phyloP scores from a whole-genome alignment of 2,888 invertebrate species.

The Salticus scenicus region DNA sequence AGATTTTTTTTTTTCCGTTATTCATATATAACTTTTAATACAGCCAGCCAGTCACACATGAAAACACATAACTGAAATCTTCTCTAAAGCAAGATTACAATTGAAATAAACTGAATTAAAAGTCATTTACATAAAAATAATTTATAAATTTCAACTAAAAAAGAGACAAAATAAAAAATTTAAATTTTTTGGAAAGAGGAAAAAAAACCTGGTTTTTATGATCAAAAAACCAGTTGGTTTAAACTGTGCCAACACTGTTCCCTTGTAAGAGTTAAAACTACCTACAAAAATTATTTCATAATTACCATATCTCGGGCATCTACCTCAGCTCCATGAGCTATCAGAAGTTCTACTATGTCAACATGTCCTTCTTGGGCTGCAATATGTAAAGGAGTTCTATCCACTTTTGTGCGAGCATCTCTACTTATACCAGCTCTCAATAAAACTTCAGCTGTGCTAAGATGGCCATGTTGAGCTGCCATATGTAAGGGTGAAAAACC shows the following conservation, averaged over 20 bases:
- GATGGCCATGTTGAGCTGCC: slow-evolving; percentile 85
- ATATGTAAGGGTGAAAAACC: slow-evolving; percentile 93
- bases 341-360: slow-evolving; percentile 82
- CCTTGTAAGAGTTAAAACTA: too few relatives aligned
- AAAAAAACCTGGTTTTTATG: too few relatives aligned
- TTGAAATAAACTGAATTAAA: too few relatives aligned
- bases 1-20: too few relatives aligned
- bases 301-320: slow-evolving; percentile 86
- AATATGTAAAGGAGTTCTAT: slow-evolving; percentile 92
- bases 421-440: slow-evolving; percentile 89
- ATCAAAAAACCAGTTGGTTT: too few relatives aligned
- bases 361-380: slow-evolving; percentile 90
- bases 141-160: not conserved
- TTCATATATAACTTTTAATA: too few relatives aligned
- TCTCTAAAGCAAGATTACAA: too few relatives aligned
- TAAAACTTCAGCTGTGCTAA: slow-evolving; percentile 82
- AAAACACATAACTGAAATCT: too few relatives aligned
- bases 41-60: too few relatives aligned
- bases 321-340: slow-evolving; percentile 83
- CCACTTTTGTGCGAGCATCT: slow-evolving; percentile 93
- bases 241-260: too few relatives aligned
- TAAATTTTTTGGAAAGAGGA: not conserved
- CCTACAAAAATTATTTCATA: not conserved
- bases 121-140: too few relatives aligned
- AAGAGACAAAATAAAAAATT: not conserved